phyloP scores from a whole-genome alignment of 1,140 invertebrate species.

The Notospermus geniculatus region DNA sequence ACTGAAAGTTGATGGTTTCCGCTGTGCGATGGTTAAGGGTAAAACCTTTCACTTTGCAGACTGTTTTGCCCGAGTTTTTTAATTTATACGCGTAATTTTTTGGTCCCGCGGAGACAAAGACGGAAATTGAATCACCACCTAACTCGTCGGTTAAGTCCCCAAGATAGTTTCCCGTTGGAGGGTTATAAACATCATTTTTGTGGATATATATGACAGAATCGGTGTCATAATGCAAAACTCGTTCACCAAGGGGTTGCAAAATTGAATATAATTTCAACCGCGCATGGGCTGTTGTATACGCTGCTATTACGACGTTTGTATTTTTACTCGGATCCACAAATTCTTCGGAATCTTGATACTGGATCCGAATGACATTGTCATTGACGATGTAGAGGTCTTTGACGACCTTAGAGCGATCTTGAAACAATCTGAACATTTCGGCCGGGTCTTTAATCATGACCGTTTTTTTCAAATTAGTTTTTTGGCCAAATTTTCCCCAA shows the following conservation, averaged over 20 bases:
- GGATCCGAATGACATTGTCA: constrained; percentile 19
- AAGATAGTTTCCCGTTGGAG: constrained; percentile 33
- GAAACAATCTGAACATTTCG: constrained; percentile 38
- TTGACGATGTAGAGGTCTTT: constrained; percentile 23
- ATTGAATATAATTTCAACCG: constrained; percentile 51
- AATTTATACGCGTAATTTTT: constrained; percentile 1
- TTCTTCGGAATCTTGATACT: neutral
- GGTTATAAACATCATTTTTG: constrained; percentile 21
- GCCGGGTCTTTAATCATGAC: constrained; percentile 29
- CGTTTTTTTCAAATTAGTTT: constrained; percentile 35
- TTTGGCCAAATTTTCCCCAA: constrained; percentile 36
- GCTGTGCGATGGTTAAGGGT: too few species aligned
- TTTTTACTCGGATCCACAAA: constrained; percentile 13
- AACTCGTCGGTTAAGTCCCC: constrained; percentile 44
- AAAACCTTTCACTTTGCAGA: too few species aligned
- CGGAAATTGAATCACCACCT: neutral
- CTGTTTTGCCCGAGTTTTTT: too few species aligned
- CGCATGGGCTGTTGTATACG: constrained; percentile 52
- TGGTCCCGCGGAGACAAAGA: neutral
- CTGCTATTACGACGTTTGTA: constrained; percentile 48
- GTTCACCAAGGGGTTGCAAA: constrained; percentile 38
- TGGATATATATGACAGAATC: constrained; percentile 44
- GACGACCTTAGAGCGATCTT: constrained; percentile 22
- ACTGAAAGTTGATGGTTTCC: too few species aligned
- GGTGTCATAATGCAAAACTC: constrained; percentile 54